Evolutionary conservation across 2,888 invertebrate species (phyloP), one percentile per base, ranked within the genome.

Genomic region (Pycnomerus fuliginosus): DNA sequence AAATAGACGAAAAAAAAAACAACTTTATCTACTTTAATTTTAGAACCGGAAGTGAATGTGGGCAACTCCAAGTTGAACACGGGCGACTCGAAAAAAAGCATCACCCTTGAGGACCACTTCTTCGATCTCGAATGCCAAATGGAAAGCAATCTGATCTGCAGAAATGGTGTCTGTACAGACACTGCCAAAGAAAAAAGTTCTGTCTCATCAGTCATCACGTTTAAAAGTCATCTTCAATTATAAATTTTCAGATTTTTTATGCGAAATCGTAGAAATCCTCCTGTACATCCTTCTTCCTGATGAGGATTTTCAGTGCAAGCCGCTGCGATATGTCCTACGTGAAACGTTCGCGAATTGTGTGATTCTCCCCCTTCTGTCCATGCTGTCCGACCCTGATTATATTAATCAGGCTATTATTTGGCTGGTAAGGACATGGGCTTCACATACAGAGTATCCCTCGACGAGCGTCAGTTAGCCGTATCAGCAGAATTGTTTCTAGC

Each of bases 61-160:
- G 78, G 78, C 1, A 81, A 82, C 58, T 82, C 82, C 0, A 83
- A 82, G 65, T 83, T 83, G 68, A 83, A 83, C 61, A 74, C 73
- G 23, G 74, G 74, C 55, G 75, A 76, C 33, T 43, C 44, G n/a
- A 55, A 54, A n/a, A 60, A 76, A 62, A 57, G 61, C 37, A 44
- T 67, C 12, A 68, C 72, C 31, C 68, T 88, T 39, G 83, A 87
- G 61, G 84, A 86, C 59, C 78, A 86, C 66, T 95, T 95, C 73
- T 95, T 95, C 71, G 90, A 94, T 67, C 73, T 91, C 54, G 95
- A 95, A 74, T 80, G 85, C 51, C 85, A 88, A 45, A 86, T 90
- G 83, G 93, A 93, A 69, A 84, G 86, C 56, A 85, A 84, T 65
- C 70, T 80, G 48, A 70, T 84, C 32, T 91, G 90, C 71, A 79